Evolutionary conservation across 2,888 invertebrate species (phyloP), one percentile per base, ranked within the genome.

Genomic region (Synanthedon formicaeformis): DNA sequence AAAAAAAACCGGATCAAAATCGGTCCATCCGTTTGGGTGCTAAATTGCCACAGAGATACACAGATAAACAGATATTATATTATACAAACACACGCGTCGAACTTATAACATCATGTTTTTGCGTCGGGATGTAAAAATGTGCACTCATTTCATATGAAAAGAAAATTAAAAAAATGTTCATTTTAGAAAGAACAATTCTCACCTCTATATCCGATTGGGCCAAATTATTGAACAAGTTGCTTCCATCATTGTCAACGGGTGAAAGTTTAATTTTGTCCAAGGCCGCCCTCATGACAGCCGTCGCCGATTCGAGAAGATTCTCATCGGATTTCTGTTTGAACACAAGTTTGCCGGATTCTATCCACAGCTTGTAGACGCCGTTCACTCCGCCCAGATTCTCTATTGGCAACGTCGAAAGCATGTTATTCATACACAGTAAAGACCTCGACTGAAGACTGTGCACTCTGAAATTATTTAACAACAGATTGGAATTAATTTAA

Each of bases 271-370:
- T 85, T 78, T 91, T 91, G 65, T 92, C 91, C 48, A 93, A 75
- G 1, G 92, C 89, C n/a, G 93, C 92, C 60, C 94, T 88, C 92
- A 94, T 91, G 0, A 92, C 91, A 3, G 93, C 90, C 0, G 93
- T 93, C 2, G 91, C 89, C 1, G 94, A 92, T 69, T 94, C 94
- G 48, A 92, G 64, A 14, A 93, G 71, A 49, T 89, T 80, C 61
- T 90, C 88, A 50, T 84, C 78, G 4, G 78, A 84, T 52, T 75
- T 78, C 52, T 89, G 77, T 63, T 90, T 89, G 54, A 92, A 91
- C 1, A 91, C 89, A 54, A 91, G 73, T 63, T 90, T 90, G 0
- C 91, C 91, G 48, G 92, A 88, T 53, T 91, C 90, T 1, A 90
- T 81, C 93, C 93, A 93, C 51, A 93, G 87, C 64, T 87, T 89